Base-by-base conservation (phyloP, 2,113 vertebrate genomes). In the Eulacestoma nigropectus region DNA sequence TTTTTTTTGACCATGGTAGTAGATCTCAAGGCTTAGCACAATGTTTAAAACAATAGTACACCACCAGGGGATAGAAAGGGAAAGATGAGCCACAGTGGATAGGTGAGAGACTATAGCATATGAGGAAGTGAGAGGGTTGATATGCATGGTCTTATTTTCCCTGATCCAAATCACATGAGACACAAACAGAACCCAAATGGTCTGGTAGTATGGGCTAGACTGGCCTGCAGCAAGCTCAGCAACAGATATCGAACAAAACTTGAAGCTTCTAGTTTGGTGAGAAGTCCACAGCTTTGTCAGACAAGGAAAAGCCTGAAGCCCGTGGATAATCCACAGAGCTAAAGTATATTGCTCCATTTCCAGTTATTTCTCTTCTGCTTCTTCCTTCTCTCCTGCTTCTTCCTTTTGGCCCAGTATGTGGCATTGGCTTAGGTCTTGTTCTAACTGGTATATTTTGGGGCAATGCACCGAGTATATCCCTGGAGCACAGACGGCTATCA, bases 271-370 rank as follows among this genome's bases (percentile, higher is more conserved):
- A 33, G 13, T 68, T 64, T 68, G 35, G 8, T 67, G 22, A 65
- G 44, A 76, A 65, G 11, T 33, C 33, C 37, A 53, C 18, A 62
- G 32, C 10, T 77, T 68, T 80, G 16, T 44, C 21, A 44, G 27
- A 35, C 0, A 2, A 33, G 17, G 22, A 59, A 50, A 91, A 89
- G 5, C 6, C 16, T 55, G 41, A 77, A 32, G 9, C 32, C 20
- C 3, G 1, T 33, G 13, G 18, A 18, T 65, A 35, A 56, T n/a
- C 5, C 3, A 47, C 0, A 3, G 32, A 25, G 6, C 5, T 39
- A 15, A 80, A 20, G 11, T 32, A 14, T n/a, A 29, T 29, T 35
- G 11, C 19, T 76, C 19, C 11, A 19, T 77, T 70, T 74, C 17
- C 20, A 41, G 21, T 32, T 20, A 18, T 68, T 65, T 47, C 4